phyloP scores from a whole-genome alignment of 2,113 vertebrate genomes.

The Lophura nycthemera region DNA sequence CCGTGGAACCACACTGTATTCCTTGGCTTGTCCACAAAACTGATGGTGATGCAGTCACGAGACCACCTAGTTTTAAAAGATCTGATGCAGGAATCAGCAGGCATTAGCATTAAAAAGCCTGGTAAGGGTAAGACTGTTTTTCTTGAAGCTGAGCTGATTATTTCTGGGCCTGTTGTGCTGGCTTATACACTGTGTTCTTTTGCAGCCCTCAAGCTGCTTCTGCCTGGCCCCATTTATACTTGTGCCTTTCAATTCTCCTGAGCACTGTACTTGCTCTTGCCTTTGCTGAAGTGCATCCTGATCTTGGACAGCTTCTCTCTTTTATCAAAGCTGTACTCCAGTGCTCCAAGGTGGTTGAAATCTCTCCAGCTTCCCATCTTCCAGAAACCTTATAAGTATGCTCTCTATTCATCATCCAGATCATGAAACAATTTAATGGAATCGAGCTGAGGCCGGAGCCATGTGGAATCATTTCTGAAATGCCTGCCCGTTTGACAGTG shows the following conservation, averaged over 20 bases:
- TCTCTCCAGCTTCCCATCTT: conserved; percentile 25
- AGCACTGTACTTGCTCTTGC: background rate
- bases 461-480: background rate
- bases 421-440: background rate
- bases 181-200: background rate
- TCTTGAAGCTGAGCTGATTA: background rate
- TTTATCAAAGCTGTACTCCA: conserved; percentile 30
- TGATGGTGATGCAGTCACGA: background rate
- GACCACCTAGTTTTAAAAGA: background rate
- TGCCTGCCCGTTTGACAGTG: background rate
- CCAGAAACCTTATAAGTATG: background rate
- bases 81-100: background rate
- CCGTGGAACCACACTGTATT: background rate
- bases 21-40: background rate
- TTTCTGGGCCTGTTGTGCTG: background rate
- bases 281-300: background rate
- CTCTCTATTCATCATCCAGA: conserved; percentile 46
- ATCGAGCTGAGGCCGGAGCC: rapidly evolving
- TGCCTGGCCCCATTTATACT: background rate
- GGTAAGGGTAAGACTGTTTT: background rate
- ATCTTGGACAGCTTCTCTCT: conserved; percentile 22
- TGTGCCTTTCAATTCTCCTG: background rate
- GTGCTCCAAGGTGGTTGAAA: background rate
- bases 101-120: background rate
- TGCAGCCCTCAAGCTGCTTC: background rate